Conservation (phyloP, 2,113 vertebrate species). For the Tragelaphus strepsiceros region DNA sequence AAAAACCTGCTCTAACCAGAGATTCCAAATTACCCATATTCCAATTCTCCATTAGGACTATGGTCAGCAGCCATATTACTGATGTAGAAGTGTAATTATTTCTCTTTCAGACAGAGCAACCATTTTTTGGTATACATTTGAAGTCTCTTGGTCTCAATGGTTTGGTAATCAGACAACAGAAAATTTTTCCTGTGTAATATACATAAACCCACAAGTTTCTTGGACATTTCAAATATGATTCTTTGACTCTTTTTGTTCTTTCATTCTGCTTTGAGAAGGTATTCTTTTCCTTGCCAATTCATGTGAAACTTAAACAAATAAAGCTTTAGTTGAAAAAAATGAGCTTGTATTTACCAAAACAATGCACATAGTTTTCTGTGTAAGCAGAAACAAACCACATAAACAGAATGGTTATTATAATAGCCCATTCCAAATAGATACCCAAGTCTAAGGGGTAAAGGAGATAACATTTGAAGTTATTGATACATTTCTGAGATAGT, state of each 20-base stretch:
- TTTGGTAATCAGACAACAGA: slow-evolving; percentile 7
- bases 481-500: neutral
- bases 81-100: neutral
- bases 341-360: slow-evolving; percentile 18
- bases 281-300: neutral
- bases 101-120: neutral
- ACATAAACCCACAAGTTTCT: neutral
- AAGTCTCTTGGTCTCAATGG: neutral
- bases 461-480: neutral
- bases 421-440: neutral
- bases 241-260: neutral
- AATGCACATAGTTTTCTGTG: neutral
- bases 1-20: neutral
- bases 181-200: neutral
- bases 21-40: slow-evolving; percentile 4
- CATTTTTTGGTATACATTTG: neutral
- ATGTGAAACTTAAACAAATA: slow-evolving; percentile 8
- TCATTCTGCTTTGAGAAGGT: neutral
- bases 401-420: neutral
- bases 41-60: neutral
- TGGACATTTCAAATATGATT: neutral
- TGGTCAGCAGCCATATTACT: neutral
- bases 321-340: slow-evolving; percentile 5
- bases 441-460: neutral
- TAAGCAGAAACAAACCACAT: neutral